Conservation (phyloP, 2,113 vertebrate species). For the Scatophagus argus region DNA sequence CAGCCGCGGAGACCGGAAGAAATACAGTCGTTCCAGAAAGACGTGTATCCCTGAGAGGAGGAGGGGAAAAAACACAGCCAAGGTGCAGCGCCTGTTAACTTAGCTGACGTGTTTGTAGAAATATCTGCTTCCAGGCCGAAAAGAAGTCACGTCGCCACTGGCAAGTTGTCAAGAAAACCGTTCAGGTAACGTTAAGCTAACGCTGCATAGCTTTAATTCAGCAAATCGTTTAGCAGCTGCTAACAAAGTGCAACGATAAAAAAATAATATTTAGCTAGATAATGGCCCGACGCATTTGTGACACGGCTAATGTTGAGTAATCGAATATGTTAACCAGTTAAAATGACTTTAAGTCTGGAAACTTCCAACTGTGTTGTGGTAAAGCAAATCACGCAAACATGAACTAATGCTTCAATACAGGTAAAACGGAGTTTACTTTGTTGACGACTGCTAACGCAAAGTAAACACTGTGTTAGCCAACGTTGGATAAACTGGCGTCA, state of each 20-base stretch:
- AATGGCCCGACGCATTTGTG: no score
- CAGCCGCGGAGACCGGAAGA: conserved; percentile 97
- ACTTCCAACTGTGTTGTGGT: neutral
- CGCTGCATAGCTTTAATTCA: neutral
- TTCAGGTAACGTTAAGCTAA: neutral
- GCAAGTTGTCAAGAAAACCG: conserved; percentile 33
- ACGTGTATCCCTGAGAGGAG: conserved; percentile 92
- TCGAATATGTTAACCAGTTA: no score
- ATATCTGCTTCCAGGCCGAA: conserved; percentile 8
- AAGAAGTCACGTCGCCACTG: conserved; percentile 4
- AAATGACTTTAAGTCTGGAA: neutral
- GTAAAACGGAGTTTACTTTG: conserved; percentile 12
- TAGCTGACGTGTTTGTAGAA: conserved; percentile 69
- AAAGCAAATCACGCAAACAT: neutral
- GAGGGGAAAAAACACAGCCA: neutral
- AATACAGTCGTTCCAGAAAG: conserved; percentile 99
- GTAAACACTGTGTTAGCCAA: conserved; percentile 26
- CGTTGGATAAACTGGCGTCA: neutral
- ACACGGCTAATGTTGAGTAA: no score
- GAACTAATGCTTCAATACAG: neutral
- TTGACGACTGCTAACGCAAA: conserved; percentile 39
- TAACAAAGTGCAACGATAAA: neutral
- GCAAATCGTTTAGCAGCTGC: no score
- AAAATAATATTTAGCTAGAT: no score
- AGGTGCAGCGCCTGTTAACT: conserved; percentile 33